A percentile compares a stretch with the other conserved stretches of the same genome.
Evolutionary conservation across 2,113 vertebrate genomes (phyloP).

Genomic region (Octodon degus): DNA sequence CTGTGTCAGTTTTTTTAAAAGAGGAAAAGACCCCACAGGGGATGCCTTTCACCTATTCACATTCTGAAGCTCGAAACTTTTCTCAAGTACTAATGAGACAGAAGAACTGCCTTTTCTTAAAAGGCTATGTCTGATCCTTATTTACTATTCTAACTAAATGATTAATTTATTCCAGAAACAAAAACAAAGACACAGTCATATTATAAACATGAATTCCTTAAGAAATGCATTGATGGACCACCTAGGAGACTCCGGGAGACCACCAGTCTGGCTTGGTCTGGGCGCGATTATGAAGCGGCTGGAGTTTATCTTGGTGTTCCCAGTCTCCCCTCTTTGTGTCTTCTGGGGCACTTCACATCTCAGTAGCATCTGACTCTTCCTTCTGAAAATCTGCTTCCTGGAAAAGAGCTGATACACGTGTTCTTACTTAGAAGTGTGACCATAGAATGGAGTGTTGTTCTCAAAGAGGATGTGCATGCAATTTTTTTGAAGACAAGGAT

Average conservation of each 20-base stretch:
- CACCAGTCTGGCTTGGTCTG: constrained; percentile 67
- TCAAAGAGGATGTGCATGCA: neutral
- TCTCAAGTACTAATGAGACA: constrained; percentile 66
- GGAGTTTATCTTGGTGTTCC: constrained; percentile 60
- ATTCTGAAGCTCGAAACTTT: neutral
- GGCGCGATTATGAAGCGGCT: constrained; percentile 33
- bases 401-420: constrained; percentile 40
- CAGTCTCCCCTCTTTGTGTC: neutral
- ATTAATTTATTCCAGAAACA: constrained; percentile 79
- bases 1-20: neutral
- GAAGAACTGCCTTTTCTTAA: constrained; percentile 62
- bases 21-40: neutral
- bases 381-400: constrained; percentile 39
- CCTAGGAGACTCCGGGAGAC: constrained; percentile 67
- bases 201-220: constrained; percentile 77
- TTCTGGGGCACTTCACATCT: constrained; percentile 23
- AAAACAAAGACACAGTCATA: constrained; percentile 73
- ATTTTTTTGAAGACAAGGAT: constrained; percentile 53
- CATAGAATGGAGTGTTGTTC: neutral
- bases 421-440: constrained; percentile 60
- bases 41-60: neutral
- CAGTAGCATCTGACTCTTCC: neutral
- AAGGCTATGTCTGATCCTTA: constrained; percentile 72
- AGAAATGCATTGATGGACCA: constrained; percentile 64
- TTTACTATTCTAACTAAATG: constrained; percentile 69